Percentiles rank a stretch among this genome's conserved stretches.
Evolutionary conservation across 2,797 vertebrate genomes (phyloP).

Genomic region (Decapterus maruadsi): DNA sequence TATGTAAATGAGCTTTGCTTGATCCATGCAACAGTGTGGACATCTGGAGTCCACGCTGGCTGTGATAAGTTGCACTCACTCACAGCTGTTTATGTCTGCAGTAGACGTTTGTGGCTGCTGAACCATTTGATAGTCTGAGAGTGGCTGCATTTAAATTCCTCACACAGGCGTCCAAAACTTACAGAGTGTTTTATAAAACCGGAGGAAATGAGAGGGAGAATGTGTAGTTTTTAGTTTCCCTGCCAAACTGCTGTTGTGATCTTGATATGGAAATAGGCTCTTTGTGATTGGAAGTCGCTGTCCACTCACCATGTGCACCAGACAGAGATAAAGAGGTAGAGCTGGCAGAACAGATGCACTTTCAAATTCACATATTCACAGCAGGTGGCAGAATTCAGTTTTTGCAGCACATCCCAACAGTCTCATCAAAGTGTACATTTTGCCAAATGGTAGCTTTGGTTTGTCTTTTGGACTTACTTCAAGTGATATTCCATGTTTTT

Average conservation of each 20-base stretch:
- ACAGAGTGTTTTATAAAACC: slow-evolving; percentile 25
- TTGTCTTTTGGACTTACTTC: background rate
- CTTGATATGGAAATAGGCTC: slow-evolving; percentile 6
- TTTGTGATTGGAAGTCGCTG: background rate
- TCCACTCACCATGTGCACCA: background rate
- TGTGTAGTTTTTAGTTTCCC: slow-evolving; percentile 20
- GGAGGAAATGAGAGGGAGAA: slow-evolving; percentile 31
- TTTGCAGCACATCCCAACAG: slow-evolving; percentile 8
- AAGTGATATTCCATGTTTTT: background rate
- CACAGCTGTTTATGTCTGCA: slow-evolving; percentile 31
- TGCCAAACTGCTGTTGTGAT: slow-evolving; percentile 11
- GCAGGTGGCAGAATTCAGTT: slow-evolving; percentile 10
- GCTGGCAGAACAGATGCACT: background rate
- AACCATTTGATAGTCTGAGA: slow-evolving; percentile 47
- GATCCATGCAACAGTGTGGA: slow-evolving; percentile 63
- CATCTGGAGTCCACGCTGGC: slow-evolving; percentile 70
- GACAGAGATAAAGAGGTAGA: slow-evolving; percentile 16
- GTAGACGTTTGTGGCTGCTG: slow-evolving; percentile 54
- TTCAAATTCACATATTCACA: slow-evolving; percentile 16
- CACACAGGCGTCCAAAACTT: slow-evolving; percentile 29
- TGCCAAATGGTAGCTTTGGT: background rate
- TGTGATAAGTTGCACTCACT: slow-evolving; percentile 57
- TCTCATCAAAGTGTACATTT: slow-evolving; percentile 15
- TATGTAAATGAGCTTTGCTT: slow-evolving; percentile 72
- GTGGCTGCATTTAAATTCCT: slow-evolving; percentile 56